These are phyloP conservation scores for Adoxophyes honmai DNA, from an alignment of 1,140 invertebrate species.

Conservation along the genomic window DNA sequence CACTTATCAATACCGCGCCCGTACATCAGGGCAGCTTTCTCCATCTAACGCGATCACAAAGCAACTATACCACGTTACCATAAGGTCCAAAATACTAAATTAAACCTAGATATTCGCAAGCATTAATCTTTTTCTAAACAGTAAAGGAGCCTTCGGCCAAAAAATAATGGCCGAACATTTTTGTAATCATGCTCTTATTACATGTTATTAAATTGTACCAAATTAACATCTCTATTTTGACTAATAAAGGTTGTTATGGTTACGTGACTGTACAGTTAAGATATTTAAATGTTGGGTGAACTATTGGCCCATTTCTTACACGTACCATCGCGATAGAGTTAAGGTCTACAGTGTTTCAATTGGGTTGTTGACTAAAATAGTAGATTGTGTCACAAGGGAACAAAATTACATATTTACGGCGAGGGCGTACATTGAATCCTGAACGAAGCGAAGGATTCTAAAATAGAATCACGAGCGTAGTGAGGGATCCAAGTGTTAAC, in stretches of 20 bases:
- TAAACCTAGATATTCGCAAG: background rate
- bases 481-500: no score
- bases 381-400: no score
- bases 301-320: no score
- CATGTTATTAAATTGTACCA: background rate
- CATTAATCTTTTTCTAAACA: slow-evolving; percentile 11
- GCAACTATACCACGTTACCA: background rate
- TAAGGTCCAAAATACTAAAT: background rate
- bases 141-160: slow-evolving; percentile 3
- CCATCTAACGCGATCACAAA: slow-evolving; percentile 5
- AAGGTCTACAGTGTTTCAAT: no score
- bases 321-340: no score
- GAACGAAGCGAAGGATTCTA: no score
- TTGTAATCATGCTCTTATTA: background rate
- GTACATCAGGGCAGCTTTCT: slow-evolving; percentile 14
- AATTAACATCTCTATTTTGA: background rate
- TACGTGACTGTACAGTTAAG: background rate
- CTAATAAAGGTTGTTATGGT: background rate
- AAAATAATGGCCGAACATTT: slow-evolving; percentile 6
- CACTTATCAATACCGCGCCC: slow-evolving; percentile 47
- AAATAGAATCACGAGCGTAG: no score
- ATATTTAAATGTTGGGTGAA: no score
- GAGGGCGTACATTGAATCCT: no score
- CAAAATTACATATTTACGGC: no score
- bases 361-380: no score